Percentiles rank a stretch among this genome's conserved stretches.
These are phyloP conservation scores for Bucco capensis DNA, from an alignment of 2,113 vertebrate species.

Conservation along the genomic window DNA sequence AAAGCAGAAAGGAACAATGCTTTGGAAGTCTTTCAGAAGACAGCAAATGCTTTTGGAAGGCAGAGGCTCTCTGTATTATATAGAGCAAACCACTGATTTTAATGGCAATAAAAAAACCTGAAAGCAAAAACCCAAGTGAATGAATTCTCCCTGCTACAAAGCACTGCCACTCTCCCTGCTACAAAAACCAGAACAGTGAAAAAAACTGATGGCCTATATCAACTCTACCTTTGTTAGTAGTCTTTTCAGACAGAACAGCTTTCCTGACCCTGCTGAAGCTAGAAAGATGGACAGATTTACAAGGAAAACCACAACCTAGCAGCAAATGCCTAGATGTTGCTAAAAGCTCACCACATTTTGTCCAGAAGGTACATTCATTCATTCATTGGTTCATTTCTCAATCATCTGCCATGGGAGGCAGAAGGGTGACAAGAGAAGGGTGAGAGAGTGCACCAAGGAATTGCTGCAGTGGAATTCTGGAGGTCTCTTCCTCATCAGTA, in stretches of 20 bases:
- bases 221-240: background rate
- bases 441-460: background rate
- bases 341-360: background rate
- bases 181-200: too few relatives aligned
- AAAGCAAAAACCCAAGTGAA: background rate
- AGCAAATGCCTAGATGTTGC: background rate
- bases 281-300: background rate
- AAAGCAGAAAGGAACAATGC: background rate
- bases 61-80: background rate
- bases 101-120: background rate
- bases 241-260: background rate
- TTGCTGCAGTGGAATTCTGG: background rate
- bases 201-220: background rate
- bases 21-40: background rate
- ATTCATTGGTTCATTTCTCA: background rate
- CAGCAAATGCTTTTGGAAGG: background rate
- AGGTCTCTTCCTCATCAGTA: background rate
- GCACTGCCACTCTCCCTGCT: background rate
- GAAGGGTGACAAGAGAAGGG: background rate
- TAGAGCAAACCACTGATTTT: background rate
- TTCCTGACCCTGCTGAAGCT: background rate
- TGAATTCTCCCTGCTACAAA: background rate
- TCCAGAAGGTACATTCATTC: too few relatives aligned
- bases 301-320: background rate
- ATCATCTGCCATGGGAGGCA: background rate